Evolutionary conservation across 2,113 vertebrate species (phyloP), one percentile per base, ranked within the genome.

Genomic region (Tachuris rubrigastra): DNA sequence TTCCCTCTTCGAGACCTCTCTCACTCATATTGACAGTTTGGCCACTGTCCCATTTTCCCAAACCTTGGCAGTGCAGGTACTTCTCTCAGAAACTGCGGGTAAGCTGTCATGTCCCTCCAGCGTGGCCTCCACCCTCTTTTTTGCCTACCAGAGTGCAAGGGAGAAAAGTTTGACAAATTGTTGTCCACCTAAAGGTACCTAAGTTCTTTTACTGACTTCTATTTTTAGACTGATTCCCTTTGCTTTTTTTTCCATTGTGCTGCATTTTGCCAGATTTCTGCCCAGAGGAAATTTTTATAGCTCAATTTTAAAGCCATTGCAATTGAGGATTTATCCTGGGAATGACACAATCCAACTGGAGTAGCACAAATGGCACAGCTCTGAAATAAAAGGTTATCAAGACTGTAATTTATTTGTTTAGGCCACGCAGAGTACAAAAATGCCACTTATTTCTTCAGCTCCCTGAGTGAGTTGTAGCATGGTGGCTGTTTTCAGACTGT

Each of bases 371-470:
- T 90, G 90, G 85, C 91, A 77, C 65, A 95, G 85, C 80, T 81
- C 76, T 91, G 94, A 96, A 98, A 98, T 89, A 96, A 92, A 89
- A 97, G 35, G 56, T 92, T 93, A 95, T 92, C 93, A 83, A 91
- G 95, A 79, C 96, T 93, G 87, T 97, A 96, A 89, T 96, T 96
- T 97, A 95, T 97, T 97, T 97, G 94, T 95, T 98, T 97, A 96
- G 95, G 93, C 93, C 91, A 97, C 88, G 95, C 88, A 68, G 60
- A 91, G 72, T 91, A 93, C 90, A 96, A 82, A 97, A 95, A 93
- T 84, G 87, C 72, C 71, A 84, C 84, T 96, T 87, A 85, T 74
- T 95, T 96, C 80, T 93, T 92, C 50, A 58, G 76, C 73, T 95
- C 87, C 93, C 85, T 47, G 41, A 68, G 20, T 79, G 78, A 62